Evolutionary conservation across 2,113 vertebrate genomes (phyloP).

Genomic region (Lophius piscatorius): DNA sequence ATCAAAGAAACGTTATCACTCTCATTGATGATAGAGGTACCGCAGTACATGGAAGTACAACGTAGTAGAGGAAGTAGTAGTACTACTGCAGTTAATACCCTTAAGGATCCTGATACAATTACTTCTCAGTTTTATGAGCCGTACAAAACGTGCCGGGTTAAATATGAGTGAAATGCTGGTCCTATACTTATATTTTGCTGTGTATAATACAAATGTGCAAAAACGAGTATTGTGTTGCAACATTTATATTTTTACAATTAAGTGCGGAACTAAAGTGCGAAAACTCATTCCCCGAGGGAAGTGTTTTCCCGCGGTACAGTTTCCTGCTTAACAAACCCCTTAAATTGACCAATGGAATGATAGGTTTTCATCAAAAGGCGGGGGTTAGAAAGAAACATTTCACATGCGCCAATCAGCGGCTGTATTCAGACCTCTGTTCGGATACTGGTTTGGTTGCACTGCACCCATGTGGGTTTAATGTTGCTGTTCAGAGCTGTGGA

Average conservation of each 20-base stretch:
- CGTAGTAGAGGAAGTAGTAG: conserved; percentile 79
- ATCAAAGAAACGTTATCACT: conserved; percentile 18
- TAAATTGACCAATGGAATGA: conserved; percentile 44
- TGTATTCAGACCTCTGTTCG: rapidly evolving
- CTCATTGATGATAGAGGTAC: conserved; percentile 65
- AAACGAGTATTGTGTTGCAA: background rate
- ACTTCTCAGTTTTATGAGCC: conserved; percentile 6
- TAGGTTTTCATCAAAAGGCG: conserved; percentile 19
- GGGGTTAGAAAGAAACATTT: rapidly evolving
- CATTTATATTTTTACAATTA: conserved; percentile 60
- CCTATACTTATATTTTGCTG: conserved; percentile 12
- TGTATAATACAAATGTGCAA: background rate
- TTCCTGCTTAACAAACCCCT: conserved; percentile 49
- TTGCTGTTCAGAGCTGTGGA: conserved; percentile 5
- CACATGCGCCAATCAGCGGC: conserved; percentile 45
- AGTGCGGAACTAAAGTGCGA: conserved; percentile 63
- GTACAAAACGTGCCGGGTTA: conserved; percentile 4
- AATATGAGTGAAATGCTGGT: conserved; percentile 45
- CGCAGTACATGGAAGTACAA: conserved; percentile 74
- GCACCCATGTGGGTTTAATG: conserved; percentile 67
- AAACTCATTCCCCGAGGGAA: conserved; percentile 66
- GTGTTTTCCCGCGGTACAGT: conserved; percentile 66
- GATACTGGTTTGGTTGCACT: conserved; percentile 53
- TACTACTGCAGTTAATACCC: conserved; percentile 76
- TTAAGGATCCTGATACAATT: conserved; percentile 59